These are phyloP conservation scores for Hermatobates lingyangjiaoensis DNA, from an alignment of 1,140 invertebrate species.

Conservation along the genomic window DNA sequence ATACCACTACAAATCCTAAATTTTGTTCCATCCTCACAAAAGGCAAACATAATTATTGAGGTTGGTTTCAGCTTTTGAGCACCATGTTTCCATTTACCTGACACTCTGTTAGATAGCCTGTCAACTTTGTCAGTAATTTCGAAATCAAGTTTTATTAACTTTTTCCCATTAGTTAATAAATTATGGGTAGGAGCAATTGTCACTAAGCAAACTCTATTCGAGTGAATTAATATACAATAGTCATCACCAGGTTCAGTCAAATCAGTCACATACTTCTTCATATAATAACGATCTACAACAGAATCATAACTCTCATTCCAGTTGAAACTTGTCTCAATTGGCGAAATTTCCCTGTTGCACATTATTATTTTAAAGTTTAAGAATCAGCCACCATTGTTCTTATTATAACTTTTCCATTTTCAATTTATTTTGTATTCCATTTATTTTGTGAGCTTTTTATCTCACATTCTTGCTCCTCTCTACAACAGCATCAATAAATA, in stretches of 20 bases:
- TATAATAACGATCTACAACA: not conserved
- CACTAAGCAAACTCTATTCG: not conserved
- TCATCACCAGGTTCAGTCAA: not conserved
- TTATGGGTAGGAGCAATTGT: not conserved
- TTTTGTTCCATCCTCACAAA: not conserved
- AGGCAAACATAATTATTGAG: not conserved
- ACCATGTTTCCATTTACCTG: not conserved
- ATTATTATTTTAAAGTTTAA: too few species aligned
- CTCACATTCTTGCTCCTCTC: too few species aligned
- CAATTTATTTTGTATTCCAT: too few species aligned
- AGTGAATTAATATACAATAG: not conserved
- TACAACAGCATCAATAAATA: too few species aligned
- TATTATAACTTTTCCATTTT: too few species aligned
- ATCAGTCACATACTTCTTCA: not conserved
- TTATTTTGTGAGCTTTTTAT: too few species aligned
- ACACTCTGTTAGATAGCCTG: not conserved
- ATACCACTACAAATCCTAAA: not conserved
- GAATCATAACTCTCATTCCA: not conserved
- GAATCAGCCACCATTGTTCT: too few species aligned
- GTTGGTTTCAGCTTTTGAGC: not conserved
- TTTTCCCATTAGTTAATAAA: not conserved
- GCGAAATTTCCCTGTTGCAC: too few species aligned
- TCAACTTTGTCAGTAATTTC: not conserved
- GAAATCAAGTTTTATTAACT: not conserved
- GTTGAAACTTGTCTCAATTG: not conserved